Conservation (phyloP, 2,113 vertebrate genomes). For the Aramus guarauna region DNA sequence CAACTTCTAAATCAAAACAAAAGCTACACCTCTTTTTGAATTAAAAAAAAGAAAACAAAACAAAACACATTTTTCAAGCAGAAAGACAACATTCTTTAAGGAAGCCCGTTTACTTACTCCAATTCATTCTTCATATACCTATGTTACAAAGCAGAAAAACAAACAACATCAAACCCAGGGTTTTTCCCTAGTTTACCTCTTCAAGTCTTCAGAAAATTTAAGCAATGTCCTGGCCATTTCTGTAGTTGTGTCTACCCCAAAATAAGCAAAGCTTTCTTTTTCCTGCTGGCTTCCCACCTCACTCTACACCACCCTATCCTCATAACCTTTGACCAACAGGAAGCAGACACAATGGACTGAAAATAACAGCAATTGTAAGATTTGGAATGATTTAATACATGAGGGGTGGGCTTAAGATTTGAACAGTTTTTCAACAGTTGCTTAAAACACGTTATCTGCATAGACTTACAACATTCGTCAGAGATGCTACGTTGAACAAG, state of each 20-base stretch:
- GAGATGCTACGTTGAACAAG: background rate
- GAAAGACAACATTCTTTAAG: background rate
- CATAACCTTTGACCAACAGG: conserved; percentile 91
- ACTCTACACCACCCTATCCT: conserved; percentile 86
- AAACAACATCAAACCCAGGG: background rate
- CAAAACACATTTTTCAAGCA: background rate
- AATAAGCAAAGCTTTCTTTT: conserved; percentile 66
- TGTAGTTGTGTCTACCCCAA: conserved; percentile 45
- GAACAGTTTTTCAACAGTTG: background rate
- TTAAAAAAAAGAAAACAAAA: background rate
- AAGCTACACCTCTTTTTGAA: background rate
- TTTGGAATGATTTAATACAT: conserved; percentile 43
- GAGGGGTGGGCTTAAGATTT: conserved; percentile 33
- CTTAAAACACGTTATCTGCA: background rate
- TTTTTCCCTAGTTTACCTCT: conserved; percentile 36
- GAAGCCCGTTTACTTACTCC: background rate
- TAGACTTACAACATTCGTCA: background rate
- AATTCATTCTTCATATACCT: background rate
- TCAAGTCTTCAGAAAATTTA: conserved; percentile 41
- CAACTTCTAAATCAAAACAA: background rate
- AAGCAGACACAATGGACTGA: conserved; percentile 94
- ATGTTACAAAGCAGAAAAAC: background rate
- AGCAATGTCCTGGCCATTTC: conserved; percentile 22
- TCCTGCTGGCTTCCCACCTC: conserved; percentile 73
- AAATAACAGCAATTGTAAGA: conserved; percentile 85